Percentiles rank a stretch among this genome's conserved stretches.
phyloP scores from a whole-genome alignment of 2,113 vertebrate genomes.

The Paraplagusia blochii region DNA sequence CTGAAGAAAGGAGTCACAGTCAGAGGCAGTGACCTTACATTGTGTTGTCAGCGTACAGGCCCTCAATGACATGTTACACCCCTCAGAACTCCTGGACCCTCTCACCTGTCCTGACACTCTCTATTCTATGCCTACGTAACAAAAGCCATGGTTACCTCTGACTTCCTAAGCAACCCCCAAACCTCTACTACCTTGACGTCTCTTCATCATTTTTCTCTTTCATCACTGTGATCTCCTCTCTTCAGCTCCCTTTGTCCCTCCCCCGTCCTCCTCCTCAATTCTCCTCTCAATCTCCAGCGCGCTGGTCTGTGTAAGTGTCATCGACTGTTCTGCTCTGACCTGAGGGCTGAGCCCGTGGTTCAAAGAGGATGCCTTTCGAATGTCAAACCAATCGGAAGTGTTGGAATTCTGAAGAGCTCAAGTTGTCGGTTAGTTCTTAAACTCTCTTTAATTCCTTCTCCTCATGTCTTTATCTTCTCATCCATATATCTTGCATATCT shows the following conservation, averaged over 20 bases:
- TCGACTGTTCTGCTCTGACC: constrained; percentile 33
- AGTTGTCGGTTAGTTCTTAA: constrained; percentile 5
- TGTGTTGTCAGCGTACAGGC: constrained; percentile 24
- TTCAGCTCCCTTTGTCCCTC: constrained; percentile 29
- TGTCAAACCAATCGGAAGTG: constrained; percentile 44
- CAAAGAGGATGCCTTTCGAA: constrained; percentile 45
- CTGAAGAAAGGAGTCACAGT: constrained; percentile 19
- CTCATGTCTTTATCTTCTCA: no score
- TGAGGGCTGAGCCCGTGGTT: constrained; percentile 42
- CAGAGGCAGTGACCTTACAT: constrained; percentile 33
- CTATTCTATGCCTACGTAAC: constrained; percentile 68
- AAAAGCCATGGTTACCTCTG: constrained; percentile 49
- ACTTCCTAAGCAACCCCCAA: constrained; percentile 40
- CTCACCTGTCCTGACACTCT: constrained; percentile 66
- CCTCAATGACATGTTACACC: constrained; percentile 50
- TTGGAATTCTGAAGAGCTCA: constrained; percentile 38
- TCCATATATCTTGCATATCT: no score
- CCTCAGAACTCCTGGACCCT: constrained; percentile 38
- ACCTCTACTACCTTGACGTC: background rate
- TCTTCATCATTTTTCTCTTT: constrained; percentile 44
- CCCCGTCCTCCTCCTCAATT: constrained; percentile 1
- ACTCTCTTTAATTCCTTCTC: background rate
- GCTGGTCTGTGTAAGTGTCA: constrained; percentile 35
- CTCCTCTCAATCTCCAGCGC: constrained; percentile 10
- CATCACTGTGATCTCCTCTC: constrained; percentile 31